These are phyloP conservation scores for Paramuricea clavata DNA, from an alignment of 92 coral and sea anemone genomes.

Conservation along the genomic window DNA sequence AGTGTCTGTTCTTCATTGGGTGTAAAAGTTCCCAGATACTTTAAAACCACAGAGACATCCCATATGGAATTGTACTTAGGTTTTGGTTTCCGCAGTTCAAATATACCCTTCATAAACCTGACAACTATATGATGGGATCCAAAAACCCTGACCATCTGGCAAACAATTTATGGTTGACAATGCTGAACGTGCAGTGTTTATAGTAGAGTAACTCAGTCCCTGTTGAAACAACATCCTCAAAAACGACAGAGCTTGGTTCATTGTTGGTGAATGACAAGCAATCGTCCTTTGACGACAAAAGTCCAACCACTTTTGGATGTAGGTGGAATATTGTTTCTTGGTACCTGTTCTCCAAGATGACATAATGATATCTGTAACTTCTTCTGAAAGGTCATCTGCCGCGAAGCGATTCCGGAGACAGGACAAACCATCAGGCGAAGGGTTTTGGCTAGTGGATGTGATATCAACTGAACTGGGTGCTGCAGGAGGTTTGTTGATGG, in stretches of 20 bases:
- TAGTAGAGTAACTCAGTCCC: conserved; percentile 65
- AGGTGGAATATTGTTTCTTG: conserved; percentile 63
- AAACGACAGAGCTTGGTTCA: conserved; percentile 55
- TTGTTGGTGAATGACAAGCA: conserved; percentile 61
- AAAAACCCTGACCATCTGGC: conserved; percentile 8
- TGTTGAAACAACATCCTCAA: conserved; percentile 50
- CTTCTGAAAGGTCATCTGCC: conserved; percentile 46
- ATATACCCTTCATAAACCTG: conserved; percentile 66
- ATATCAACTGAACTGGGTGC: conserved; percentile 16
- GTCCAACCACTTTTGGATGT: conserved; percentile 68
- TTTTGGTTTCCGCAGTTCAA: conserved; percentile 54
- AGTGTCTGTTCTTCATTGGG: conserved; percentile 23
- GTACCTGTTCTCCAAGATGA: conserved; percentile 70
- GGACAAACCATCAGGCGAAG: conserved; percentile 62
- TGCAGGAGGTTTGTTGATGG: conserved; percentile 59
- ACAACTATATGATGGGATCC: conserved; percentile 52
- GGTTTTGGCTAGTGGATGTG: conserved; percentile 57
- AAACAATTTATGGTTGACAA: conserved; percentile 43
- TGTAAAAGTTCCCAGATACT: conserved; percentile 32
- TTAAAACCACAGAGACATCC: conserved; percentile 59
- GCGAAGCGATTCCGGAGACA: conserved; percentile 48
- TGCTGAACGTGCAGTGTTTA: conserved; percentile 75
- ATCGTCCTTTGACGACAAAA: conserved; percentile 41
- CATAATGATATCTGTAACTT: conserved; percentile 67
- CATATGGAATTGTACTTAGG: conserved; percentile 65